A percentile compares a stretch with the other conserved stretches of the same genome.
Evolutionary conservation across 2,888 invertebrate genomes (phyloP).

Genomic region (Desoria tigrina): DNA sequence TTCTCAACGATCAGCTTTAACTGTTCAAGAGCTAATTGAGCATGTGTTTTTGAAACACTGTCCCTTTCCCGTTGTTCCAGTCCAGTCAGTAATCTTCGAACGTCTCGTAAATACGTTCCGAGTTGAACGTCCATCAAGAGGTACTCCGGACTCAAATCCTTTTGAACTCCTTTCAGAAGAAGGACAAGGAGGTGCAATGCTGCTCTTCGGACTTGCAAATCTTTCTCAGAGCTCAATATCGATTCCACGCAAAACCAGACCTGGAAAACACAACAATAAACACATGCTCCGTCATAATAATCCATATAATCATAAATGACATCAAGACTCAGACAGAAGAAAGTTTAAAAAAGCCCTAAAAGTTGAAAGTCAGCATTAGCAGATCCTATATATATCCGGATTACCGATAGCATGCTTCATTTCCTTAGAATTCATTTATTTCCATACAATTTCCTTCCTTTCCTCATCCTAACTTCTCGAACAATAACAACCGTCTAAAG

Average conservation of each 20-base stretch:
- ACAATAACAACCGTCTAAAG: too few species aligned
- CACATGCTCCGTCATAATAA: too few species aligned
- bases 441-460: too few species aligned
- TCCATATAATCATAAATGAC: too few species aligned
- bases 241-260: constrained; percentile 70
- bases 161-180: constrained; percentile 73
- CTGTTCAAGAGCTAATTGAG: constrained; percentile 75
- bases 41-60: constrained; percentile 72
- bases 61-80: constrained; percentile 67
- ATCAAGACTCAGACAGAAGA: too few species aligned
- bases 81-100: constrained; percentile 61
- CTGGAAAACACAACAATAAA: constrained; percentile 60
- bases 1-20: constrained; percentile 66
- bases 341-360: too few species aligned
- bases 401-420: too few species aligned
- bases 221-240: constrained; percentile 70
- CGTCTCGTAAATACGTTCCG: constrained; percentile 42
- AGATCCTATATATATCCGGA: too few species aligned
- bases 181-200: constrained; percentile 75
- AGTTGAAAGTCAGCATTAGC: too few species aligned
- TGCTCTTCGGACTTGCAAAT: constrained; percentile 73
- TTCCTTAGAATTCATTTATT: too few species aligned
- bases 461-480: too few species aligned
- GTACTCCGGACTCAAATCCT: constrained; percentile 57
- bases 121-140: constrained; percentile 28